Percentiles rank a stretch among this genome's conserved stretches.
Conservation (phyloP, 2,888 invertebrate genomes). For the Omphaloscelis lunosa region DNA sequence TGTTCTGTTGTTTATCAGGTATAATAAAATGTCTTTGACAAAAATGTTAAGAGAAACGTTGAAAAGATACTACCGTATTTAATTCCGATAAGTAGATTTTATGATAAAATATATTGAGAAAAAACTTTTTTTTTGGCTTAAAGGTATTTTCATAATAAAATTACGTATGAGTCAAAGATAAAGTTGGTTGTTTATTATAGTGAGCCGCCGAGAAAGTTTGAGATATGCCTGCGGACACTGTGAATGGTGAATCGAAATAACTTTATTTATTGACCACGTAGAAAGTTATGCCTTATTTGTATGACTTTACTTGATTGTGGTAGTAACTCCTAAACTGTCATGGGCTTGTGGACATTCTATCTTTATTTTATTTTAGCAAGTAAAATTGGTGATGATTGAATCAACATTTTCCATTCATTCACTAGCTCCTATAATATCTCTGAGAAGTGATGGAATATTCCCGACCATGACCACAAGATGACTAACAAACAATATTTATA, state of each 20-base stretch:
- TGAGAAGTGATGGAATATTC: conserved; percentile 12
- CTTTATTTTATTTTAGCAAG: not conserved
- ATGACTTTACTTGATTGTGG: conserved; percentile 33
- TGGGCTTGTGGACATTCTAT: not conserved
- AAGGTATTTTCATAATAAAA: conserved; percentile 67
- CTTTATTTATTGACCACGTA: conserved; percentile 56
- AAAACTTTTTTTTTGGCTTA: conserved; percentile 52
- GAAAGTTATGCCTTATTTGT: conserved; percentile 53
- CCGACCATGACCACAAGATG: conserved; percentile 23
- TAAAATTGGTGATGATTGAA: not conserved
- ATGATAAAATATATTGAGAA: conserved; percentile 28
- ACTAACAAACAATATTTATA: conserved; percentile 22
- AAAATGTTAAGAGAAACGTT: conserved; percentile 5
- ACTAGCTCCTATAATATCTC: not conserved
- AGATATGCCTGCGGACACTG: conserved; percentile 43
- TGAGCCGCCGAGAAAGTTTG: conserved; percentile 61
- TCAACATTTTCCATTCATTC: not conserved
- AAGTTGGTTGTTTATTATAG: conserved; percentile 65
- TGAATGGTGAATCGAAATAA: conserved; percentile 51
- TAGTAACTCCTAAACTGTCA: conserved; percentile 21
- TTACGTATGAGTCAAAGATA: conserved; percentile 63
- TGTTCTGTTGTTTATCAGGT: conserved; percentile 7
- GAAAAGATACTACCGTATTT: conserved; percentile 3
- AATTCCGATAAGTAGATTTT: conserved; percentile 31
- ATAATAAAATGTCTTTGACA: not conserved